Evolutionary conservation across 1,140 invertebrate genomes (phyloP).

Genomic region (Metopolophium dirhodum): DNA sequence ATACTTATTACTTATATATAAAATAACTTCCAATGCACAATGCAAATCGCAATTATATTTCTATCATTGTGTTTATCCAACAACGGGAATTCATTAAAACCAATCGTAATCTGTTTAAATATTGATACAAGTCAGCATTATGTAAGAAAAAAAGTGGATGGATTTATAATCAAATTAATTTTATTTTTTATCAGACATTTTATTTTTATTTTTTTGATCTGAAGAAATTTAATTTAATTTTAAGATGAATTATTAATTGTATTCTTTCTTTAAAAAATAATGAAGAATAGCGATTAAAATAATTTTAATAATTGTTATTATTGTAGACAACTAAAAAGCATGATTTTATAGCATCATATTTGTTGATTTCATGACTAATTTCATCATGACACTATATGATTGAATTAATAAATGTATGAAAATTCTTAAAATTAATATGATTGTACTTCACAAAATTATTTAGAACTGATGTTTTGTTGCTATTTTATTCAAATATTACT

Average conservation of each 20-base stretch:
- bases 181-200: neutral
- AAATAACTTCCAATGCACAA: neutral
- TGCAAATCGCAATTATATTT: neutral
- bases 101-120: neutral
- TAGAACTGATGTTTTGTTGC: neutral
- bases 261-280: neutral
- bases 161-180: neutral
- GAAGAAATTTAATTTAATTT: neutral
- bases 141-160: neutral
- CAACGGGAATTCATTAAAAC: neutral
- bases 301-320: neutral
- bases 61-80: neutral
- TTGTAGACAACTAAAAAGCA: too few relatives aligned
- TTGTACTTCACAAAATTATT: neutral
- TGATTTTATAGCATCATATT: neutral
- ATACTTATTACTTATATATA: neutral
- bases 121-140: neutral
- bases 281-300: neutral
- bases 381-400: too few relatives aligned
- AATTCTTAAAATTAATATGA: neutral
- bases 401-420: too few relatives aligned
- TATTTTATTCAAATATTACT: too few relatives aligned
- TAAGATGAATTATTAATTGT: neutral
- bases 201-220: neutral
- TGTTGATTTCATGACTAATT: too few relatives aligned